A percentile compares a stretch with the other conserved stretches of the same genome.
phyloP scores from a whole-genome alignment of 2,113 vertebrate species.

The Neolamprologus kungweensis region DNA sequence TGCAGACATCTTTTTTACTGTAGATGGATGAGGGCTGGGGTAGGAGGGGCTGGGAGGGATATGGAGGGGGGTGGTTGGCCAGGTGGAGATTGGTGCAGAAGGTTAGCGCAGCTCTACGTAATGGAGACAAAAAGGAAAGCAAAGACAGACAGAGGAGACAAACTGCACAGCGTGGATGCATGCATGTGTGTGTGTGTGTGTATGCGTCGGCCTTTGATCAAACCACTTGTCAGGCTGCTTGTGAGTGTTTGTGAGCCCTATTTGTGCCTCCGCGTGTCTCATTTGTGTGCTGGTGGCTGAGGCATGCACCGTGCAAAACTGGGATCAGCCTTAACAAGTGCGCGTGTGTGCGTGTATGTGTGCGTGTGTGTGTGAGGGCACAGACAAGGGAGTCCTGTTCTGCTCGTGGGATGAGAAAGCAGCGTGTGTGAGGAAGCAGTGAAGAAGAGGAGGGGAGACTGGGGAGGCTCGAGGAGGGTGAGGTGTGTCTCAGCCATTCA shows the following conservation, averaged over 20 bases:
- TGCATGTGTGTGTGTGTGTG: not conserved
- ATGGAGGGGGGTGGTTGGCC: not conserved
- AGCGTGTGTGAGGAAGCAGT: not conserved
- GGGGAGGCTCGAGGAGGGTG: not conserved
- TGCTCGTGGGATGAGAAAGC: slow-evolving; percentile 14
- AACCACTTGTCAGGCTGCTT: slow-evolving; percentile 19
- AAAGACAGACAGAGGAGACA: slow-evolving; percentile 3
- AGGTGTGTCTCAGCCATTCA: slow-evolving; percentile 39
- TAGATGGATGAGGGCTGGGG: slow-evolving; percentile 36
- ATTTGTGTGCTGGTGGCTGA: slow-evolving; percentile 30
- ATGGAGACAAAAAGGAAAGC: slow-evolving; percentile 32
- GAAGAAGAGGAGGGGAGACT: not conserved
- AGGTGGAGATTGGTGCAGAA: not conserved
- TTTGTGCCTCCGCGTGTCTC: not conserved
- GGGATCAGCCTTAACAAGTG: slow-evolving; percentile 23
- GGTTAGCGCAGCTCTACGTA: slow-evolving; percentile 41
- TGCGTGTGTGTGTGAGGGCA: not conserved
- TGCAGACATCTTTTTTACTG: slow-evolving; percentile 29
- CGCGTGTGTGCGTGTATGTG: not conserved
- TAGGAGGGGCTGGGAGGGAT: not conserved
- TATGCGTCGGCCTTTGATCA: slow-evolving; percentile 47
- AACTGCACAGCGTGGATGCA: not conserved
- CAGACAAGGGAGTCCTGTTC: slow-evolving; percentile 18
- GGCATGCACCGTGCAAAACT: not conserved
- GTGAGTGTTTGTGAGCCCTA: not conserved